phyloP scores from a whole-genome alignment of 2,888 invertebrate species.

The Amiota minor region DNA sequence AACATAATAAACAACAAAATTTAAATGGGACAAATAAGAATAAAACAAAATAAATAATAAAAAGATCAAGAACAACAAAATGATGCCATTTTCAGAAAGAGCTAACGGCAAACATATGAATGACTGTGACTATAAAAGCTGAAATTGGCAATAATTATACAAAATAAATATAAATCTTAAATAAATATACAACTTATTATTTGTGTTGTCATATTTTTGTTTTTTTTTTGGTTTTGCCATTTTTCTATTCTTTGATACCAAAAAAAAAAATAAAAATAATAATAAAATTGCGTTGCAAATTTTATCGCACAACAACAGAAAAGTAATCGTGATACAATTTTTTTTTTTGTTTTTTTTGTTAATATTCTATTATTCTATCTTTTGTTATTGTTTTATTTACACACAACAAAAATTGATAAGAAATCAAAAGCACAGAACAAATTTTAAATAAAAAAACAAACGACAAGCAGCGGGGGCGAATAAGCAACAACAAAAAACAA shows the following conservation, averaged over 20 bases:
- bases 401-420: slow-evolving; percentile 3
- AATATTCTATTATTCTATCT: no score
- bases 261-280: not conserved
- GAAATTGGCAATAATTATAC: not conserved
- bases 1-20: not conserved
- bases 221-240: slow-evolving; percentile 4
- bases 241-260: slow-evolving; percentile 8
- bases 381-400: slow-evolving; percentile 12
- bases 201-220: not conserved
- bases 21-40: not conserved
- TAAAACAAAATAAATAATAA: not conserved
- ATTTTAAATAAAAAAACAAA: no score
- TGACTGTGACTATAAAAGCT: no score
- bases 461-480: no score
- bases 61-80: no score
- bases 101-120: no score
- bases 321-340: not conserved
- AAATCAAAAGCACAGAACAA: not conserved
- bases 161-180: slow-evolving; percentile 3
- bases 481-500: no score
- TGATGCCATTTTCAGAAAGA: no score
- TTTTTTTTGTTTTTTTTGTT: not conserved
- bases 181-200: not conserved
- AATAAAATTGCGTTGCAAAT: slow-evolving; percentile 21
- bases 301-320: not conserved